A percentile compares a stretch with the other conserved stretches of the same genome.
These are phyloP conservation scores for Ceratina japonica DNA, from an alignment of 1,140 invertebrate species.

Conservation along the genomic window DNA sequence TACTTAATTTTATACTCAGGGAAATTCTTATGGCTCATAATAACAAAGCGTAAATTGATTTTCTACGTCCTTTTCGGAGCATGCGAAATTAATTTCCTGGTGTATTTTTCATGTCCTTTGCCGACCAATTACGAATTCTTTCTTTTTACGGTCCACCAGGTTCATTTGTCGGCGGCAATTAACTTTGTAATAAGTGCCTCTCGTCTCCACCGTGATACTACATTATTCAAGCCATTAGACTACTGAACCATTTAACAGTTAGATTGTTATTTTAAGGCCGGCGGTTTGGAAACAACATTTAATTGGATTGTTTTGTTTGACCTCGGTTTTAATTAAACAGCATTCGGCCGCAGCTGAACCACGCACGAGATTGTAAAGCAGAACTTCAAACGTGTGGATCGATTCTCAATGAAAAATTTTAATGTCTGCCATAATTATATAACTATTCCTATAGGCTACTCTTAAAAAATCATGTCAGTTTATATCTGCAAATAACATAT, in stretches of 20 bases:
- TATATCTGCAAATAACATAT: no score
- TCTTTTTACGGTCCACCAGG: slow-evolving; percentile 4
- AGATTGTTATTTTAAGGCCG: not conserved
- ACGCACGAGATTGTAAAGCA: not conserved
- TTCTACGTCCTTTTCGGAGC: no score
- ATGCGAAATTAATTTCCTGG: not conserved
- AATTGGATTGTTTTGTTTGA: not conserved
- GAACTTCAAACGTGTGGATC: no score
- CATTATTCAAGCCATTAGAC: not conserved
- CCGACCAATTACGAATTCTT: not conserved
- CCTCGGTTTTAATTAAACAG: not conserved
- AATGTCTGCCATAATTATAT: no score
- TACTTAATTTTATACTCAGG: no score
- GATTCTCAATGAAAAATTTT: no score
- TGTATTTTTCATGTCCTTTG: not conserved
- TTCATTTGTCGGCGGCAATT: slow-evolving; percentile 1
- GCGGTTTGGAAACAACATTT: not conserved
- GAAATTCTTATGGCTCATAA: no score
- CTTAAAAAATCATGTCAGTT: no score
- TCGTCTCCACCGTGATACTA: not conserved
- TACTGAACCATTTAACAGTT: not conserved
- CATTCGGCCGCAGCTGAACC: not conserved
- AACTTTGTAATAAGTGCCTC: not conserved
- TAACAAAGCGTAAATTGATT: no score
- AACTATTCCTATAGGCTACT: no score